Evolutionary conservation across 2,797 vertebrate species (phyloP).

Genomic region (Coracias cyanogaster): DNA sequence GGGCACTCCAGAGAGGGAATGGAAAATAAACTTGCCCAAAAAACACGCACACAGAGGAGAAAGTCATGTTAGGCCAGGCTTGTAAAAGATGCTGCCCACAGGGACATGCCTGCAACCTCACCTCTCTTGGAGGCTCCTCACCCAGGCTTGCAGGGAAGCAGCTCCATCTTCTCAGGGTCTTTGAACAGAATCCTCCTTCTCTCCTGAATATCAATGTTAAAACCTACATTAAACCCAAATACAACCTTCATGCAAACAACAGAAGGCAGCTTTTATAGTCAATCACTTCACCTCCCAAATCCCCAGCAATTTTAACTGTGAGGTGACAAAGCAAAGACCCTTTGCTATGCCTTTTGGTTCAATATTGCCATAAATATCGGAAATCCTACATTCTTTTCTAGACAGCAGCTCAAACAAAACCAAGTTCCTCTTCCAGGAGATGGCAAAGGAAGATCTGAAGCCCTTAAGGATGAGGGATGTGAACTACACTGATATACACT

Average conservation of each 20-base stretch:
- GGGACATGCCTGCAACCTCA: not conserved
- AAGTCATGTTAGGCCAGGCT: not conserved
- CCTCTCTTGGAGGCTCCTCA: not conserved
- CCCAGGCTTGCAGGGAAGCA: not conserved
- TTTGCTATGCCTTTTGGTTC: not conserved
- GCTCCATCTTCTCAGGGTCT: not conserved
- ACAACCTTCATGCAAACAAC: not conserved
- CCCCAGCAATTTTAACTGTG: not conserved
- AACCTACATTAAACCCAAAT: not conserved
- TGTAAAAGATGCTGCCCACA: not conserved
- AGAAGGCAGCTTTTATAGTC: rapidly evolving
- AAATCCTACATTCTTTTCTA: not conserved
- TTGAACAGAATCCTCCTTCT: not conserved
- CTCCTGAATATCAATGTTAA: not conserved
- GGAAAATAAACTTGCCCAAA: not conserved
- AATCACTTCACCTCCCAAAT: not conserved
- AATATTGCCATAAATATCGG: not conserved
- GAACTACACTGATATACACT: not conserved
- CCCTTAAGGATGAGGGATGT: not conserved
- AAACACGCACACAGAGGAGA: not conserved
- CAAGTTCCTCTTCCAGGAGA: not conserved
- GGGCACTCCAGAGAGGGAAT: not conserved
- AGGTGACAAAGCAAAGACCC: not conserved
- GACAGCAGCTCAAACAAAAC: not conserved
- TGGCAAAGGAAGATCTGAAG: not conserved